Evolutionary conservation across 2,113 vertebrate species (phyloP), one percentile per base, ranked within the genome.

Genomic region (Hoplias malabaricus): DNA sequence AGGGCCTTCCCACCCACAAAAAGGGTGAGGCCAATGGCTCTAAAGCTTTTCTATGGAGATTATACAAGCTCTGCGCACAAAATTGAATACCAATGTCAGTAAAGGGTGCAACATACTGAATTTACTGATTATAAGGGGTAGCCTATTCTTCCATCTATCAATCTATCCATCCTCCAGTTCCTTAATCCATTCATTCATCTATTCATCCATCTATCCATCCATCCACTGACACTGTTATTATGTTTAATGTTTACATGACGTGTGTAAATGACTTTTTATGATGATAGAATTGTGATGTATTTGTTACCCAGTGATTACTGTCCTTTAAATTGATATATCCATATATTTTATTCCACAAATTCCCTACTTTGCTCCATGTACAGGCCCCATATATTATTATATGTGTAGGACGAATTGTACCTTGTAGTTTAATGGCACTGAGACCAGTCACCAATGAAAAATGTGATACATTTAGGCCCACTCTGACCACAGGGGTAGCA

Each of bases 401-500:
- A n/a, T 14, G 43, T 48, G n/a, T 5, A 38, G 59, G n/a, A 34
- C 7, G 40, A 1, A 31, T 57, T 59, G 36, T 59, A 59, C 2
- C 16, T 11, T 6, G 5, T 13, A 42, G 4, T 4, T 31, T 12
- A 42, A n/a, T 38, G 50, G 16, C 31, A 8, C 4, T 31, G 36
- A 33, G n/a, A 57, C 25, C 68, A 8, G 57, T 56, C 33, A 56
- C 6, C 21, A 42, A 23, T 57, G 50, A 57, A 38, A 68, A 59
- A 57, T 66, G 23, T 56, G 63, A 69, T 21, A 40, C 27, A 61
- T 36, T 69, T 69, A 59, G n/a, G 31, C 54, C 13, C 40, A 54
- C n/a, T 31, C n/a, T 50, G 42, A 69, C 65, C 61, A 25, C 11
- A 48, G 75, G 54, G 42, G 21, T 31, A 77, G 53, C 54, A 77